These are phyloP conservation scores for Daubentonia madagascariensis DNA, from an alignment of 2,113 vertebrate species.

Conservation along the genomic window DNA sequence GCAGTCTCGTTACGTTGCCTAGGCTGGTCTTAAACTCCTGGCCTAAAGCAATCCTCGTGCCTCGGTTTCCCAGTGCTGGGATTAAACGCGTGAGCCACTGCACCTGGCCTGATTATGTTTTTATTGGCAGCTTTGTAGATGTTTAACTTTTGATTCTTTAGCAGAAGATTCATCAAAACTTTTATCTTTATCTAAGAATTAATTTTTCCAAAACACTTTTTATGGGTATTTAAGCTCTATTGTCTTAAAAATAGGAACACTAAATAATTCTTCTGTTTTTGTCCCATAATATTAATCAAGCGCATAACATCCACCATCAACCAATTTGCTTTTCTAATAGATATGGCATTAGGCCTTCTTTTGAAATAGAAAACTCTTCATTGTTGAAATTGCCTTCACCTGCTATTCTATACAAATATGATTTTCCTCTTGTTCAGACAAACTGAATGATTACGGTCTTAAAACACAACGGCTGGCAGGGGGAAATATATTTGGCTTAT, in stretches of 20 bases:
- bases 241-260: conserved; percentile 23
- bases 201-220: not conserved
- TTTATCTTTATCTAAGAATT: conserved; percentile 18
- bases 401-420: not conserved
- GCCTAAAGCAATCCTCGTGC: no score
- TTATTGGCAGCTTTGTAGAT: not conserved
- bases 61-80: no score
- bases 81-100: no score
- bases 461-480: not conserved
- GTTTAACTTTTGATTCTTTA: not conserved
- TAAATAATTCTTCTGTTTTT: not conserved
- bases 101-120: not conserved
- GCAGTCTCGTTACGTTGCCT: no score
- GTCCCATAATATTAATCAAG: not conserved
- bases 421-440: not conserved
- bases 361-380: not conserved
- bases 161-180: not conserved
- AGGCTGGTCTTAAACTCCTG: no score
- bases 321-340: not conserved
- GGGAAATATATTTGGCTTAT: not conserved
- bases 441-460: not conserved
- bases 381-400: not conserved
- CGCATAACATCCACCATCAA: not conserved
- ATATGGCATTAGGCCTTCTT: not conserved
- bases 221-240: not conserved